These are phyloP conservation scores for Nothocercus nigrocapillus DNA, from an alignment of 2,113 vertebrate species.

Conservation along the genomic window DNA sequence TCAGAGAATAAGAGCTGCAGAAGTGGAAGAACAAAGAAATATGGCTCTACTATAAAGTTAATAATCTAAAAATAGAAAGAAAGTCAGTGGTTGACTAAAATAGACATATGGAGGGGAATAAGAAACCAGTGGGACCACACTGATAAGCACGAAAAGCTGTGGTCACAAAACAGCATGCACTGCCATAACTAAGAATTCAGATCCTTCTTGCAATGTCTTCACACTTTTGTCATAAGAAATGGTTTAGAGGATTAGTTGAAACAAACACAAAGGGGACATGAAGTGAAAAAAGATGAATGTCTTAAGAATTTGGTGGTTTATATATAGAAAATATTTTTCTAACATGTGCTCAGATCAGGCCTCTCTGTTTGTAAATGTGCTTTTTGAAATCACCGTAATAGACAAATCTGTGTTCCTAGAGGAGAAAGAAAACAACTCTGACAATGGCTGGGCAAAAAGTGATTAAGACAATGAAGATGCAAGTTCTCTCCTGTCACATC, in stretches of 20 bases:
- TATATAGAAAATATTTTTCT: background rate
- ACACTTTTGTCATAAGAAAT: background rate
- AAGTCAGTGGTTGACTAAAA: background rate
- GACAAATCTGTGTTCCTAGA: background rate
- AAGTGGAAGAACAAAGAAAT: background rate
- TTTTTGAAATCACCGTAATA: background rate
- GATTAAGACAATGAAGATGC: background rate
- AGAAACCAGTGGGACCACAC: background rate
- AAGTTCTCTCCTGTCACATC: background rate
- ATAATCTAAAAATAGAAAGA: background rate
- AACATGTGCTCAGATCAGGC: background rate
- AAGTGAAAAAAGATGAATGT: background rate
- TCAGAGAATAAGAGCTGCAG: background rate
- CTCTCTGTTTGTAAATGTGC: background rate
- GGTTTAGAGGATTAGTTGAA: background rate
- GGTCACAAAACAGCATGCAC: background rate
- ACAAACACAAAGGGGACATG: background rate
- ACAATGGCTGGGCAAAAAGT: background rate
- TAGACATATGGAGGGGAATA: background rate
- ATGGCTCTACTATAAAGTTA: background rate
- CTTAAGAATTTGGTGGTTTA: background rate
- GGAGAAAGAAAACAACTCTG: background rate
- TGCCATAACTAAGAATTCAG: background rate
- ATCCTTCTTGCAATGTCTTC: background rate
- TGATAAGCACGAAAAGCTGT: background rate